These are phyloP conservation scores for Mus spicilegus DNA, from an alignment of 2,113 vertebrate genomes.

Conservation along the genomic window DNA sequence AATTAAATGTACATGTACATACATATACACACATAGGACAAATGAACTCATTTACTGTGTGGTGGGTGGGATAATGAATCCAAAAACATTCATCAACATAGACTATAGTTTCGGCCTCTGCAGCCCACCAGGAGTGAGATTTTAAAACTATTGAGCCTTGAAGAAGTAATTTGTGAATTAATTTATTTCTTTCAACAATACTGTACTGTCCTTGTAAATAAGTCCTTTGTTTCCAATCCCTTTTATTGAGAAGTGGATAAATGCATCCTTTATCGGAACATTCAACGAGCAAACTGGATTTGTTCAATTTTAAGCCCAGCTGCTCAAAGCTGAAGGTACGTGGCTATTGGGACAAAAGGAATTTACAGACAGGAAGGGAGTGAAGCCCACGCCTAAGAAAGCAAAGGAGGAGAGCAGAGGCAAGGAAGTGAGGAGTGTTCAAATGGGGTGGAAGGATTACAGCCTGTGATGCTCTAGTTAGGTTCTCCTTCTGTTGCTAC, in stretches of 20 bases:
- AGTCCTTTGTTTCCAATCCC: neutral
- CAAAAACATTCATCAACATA: neutral
- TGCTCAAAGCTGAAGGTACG: neutral
- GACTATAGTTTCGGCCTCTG: neutral
- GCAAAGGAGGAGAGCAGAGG: neutral
- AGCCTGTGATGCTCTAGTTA: neutral
- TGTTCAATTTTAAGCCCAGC: neutral
- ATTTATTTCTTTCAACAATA: neutral
- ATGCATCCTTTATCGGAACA: neutral
- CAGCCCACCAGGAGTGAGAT: neutral
- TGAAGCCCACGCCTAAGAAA: neutral
- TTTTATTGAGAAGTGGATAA: neutral
- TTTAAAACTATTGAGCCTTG: neutral
- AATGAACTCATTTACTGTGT: neutral
- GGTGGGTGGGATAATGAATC: neutral
- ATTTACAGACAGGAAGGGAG: neutral
- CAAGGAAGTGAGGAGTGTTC: neutral
- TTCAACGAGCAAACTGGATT: neutral
- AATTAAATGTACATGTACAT: neutral
- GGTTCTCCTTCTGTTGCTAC: slow-evolving; percentile 17
- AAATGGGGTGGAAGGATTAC: neutral
- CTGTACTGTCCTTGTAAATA: neutral
- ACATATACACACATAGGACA: neutral
- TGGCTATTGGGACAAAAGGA: neutral
- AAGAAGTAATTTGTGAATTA: neutral